phyloP scores from a whole-genome alignment of 2,888 invertebrate genomes.

The Coelinius sp. region DNA sequence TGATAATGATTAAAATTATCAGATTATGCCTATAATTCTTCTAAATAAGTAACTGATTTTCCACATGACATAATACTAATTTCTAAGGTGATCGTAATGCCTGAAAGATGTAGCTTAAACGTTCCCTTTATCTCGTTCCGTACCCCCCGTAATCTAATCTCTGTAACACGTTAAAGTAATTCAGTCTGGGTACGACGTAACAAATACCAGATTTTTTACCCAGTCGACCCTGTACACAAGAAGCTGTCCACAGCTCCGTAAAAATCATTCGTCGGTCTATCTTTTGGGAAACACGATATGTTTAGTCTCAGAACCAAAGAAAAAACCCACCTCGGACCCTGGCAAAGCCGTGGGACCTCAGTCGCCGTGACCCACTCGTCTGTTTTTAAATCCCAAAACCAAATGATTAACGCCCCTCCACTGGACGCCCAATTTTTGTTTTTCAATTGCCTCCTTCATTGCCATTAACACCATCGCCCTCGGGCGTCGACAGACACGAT shows the following conservation, averaged over 20 bases:
- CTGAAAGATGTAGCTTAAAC: slow-evolving; percentile 19
- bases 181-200: not conserved
- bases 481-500: slow-evolving; percentile 22
- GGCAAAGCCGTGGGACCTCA: slow-evolving; percentile 53
- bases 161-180: slow-evolving; percentile 37
- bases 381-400: slow-evolving; percentile 46
- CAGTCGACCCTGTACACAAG: not conserved
- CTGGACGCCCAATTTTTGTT: slow-evolving; percentile 50
- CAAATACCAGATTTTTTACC: not conserved
- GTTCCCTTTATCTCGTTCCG: not conserved
- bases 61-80: not conserved
- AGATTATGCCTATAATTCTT: not conserved
- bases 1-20: no score
- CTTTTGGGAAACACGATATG: slow-evolving; percentile 65
- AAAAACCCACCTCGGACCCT: slow-evolving; percentile 47
- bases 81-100: not conserved
- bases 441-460: slow-evolving; percentile 59
- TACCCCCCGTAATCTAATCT: slow-evolving; percentile 29
- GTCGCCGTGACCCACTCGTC: slow-evolving; percentile 38
- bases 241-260: slow-evolving; percentile 57
- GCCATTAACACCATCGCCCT: slow-evolving; percentile 40
- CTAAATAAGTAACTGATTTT: not conserved
- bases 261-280: slow-evolving; percentile 59
- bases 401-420: slow-evolving; percentile 46
- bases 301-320: slow-evolving; percentile 58